Percentiles rank a stretch among this genome's conserved stretches.
These are phyloP conservation scores for Leptopilina drosophilae DNA, from an alignment of 2,888 invertebrate species.

Conservation along the genomic window DNA sequence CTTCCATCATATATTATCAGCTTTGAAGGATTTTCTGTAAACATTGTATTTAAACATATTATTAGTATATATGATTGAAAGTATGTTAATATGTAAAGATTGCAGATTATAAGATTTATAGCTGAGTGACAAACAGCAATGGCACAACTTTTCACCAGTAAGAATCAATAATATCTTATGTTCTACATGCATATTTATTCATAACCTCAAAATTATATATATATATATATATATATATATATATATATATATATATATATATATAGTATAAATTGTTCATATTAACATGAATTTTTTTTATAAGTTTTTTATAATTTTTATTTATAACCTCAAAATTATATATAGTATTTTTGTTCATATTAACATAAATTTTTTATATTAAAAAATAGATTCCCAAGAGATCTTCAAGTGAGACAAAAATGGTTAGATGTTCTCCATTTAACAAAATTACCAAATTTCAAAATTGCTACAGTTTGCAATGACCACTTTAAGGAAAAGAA, in stretches of 20 bases:
- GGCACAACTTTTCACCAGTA: slow-evolving; percentile 8
- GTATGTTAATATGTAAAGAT: too few species aligned
- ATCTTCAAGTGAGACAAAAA: neutral
- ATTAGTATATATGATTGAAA: too few species aligned
- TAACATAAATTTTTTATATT: neutral
- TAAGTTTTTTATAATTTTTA: too few species aligned
- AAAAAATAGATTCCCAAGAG: slow-evolving; percentile 5
- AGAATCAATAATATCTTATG: neutral
- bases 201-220: too few species aligned
- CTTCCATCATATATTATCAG: slow-evolving; percentile 91
- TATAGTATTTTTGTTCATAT: neutral
- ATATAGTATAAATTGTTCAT: too few species aligned
- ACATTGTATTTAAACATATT: slow-evolving; percentile 21
- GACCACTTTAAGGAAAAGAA: slow-evolving; percentile 2
- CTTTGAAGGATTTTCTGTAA: slow-evolving; percentile 87
- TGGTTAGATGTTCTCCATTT: neutral
- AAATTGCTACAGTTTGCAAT: neutral
- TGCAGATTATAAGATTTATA: too few species aligned
- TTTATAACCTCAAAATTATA: neutral
- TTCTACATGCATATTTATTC: neutral
- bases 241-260: too few species aligned
- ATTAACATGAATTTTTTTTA: too few species aligned
- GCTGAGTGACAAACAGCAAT: neutral
- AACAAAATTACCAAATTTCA: neutral
- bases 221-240: too few species aligned